Evolutionary conservation across 2,113 vertebrate genomes (phyloP).

Genomic region (Myotis brandtii): DNA sequence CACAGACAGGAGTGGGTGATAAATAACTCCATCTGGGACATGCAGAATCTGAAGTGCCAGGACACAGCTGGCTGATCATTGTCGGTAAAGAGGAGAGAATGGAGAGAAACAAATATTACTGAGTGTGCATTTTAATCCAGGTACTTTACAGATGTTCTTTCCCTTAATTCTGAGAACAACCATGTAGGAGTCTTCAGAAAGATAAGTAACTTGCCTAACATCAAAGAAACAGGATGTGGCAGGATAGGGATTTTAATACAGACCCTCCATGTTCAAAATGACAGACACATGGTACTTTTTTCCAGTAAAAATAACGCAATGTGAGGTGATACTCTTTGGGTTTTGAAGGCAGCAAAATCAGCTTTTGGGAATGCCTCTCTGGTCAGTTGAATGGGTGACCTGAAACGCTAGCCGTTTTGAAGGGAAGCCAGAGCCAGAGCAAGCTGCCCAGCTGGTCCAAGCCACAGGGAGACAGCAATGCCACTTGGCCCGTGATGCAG

Average conservation of each 20-base stretch:
- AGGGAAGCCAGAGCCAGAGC: not conserved
- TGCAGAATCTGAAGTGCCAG: not conserved
- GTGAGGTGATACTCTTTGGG: not conserved
- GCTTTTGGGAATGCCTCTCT: not conserved
- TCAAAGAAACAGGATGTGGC: not conserved
- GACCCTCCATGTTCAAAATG: not conserved
- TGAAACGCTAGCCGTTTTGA: constrained; percentile 23
- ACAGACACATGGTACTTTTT: not conserved
- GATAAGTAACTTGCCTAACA: not conserved
- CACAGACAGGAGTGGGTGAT: not conserved
- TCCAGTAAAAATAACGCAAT: not conserved
- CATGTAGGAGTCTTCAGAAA: not conserved
- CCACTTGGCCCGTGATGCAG: not conserved
- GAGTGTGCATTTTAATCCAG: not conserved
- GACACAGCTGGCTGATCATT: not conserved
- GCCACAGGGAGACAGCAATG: not conserved
- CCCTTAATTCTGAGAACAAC: not conserved
- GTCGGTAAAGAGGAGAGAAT: not conserved
- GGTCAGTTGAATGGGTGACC: not conserved
- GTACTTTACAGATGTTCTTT: not conserved
- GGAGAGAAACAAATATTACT: not conserved
- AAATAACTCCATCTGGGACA: not conserved
- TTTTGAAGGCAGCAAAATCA: constrained; percentile 10
- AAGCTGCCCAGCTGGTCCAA: not conserved
- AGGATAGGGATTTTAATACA: not conserved